Evolutionary conservation across 2,888 invertebrate species (phyloP).

Genomic region (Orthosia cruda): DNA sequence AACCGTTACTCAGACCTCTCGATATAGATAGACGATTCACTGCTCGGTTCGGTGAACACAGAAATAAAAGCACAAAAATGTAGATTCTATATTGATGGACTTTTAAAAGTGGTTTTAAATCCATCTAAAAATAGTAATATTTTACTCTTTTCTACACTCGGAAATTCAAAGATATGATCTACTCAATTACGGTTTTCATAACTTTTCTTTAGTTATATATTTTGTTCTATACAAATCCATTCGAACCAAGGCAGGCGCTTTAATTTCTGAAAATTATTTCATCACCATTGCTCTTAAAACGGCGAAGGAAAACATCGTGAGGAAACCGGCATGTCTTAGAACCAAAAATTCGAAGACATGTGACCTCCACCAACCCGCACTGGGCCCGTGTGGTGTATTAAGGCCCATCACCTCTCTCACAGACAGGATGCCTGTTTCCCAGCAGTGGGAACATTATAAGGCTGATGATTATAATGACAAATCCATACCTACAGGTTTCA

Average conservation of each 20-base stretch:
- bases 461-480: too few species aligned
- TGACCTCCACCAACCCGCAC: too few species aligned
- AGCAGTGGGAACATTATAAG: too few species aligned
- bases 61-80: slow-evolving; percentile 30
- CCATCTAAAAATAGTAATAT: not conserved
- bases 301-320: too few species aligned
- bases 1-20: slow-evolving; percentile 27
- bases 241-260: too few species aligned
- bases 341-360: too few species aligned
- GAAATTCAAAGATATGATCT: not conserved
- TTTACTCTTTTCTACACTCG: not conserved
- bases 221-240: not conserved
- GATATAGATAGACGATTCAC: slow-evolving; percentile 26
- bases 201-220: not conserved
- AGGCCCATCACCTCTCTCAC: too few species aligned
- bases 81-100: slow-evolving; percentile 9
- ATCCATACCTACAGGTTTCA: not conserved
- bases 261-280: too few species aligned
- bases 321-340: too few species aligned
- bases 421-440: too few species aligned
- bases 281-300: too few species aligned
- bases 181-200: not conserved
- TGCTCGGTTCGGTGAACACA: slow-evolving; percentile 18
- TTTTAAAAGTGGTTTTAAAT: slow-evolving; percentile 21
- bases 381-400: too few species aligned